These are phyloP conservation scores for Halictus rubicundus DNA, from an alignment of 1,140 invertebrate genomes.

Conservation along the genomic window DNA sequence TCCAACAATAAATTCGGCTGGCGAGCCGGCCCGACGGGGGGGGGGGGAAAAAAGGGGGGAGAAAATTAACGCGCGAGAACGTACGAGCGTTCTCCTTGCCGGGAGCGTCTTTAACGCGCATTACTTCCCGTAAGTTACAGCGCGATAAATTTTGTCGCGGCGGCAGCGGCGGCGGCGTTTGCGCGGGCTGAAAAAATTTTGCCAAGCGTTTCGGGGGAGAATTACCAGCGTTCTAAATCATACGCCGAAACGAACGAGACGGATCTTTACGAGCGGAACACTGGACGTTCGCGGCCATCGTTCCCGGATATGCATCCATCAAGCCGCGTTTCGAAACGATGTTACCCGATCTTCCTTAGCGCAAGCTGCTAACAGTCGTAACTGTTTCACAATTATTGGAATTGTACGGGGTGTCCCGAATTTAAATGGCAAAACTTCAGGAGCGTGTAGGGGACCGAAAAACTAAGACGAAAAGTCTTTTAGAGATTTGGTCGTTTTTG, in stretches of 20 bases:
- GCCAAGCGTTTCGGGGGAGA: slow-evolving; percentile 19
- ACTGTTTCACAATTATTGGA: no score
- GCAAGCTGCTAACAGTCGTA: no score
- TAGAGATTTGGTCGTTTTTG: no score
- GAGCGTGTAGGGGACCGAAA: no score
- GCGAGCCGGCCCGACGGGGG: neutral
- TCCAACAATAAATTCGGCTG: slow-evolving; percentile 41
- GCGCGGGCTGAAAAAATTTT: slow-evolving; percentile 23
- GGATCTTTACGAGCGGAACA: slow-evolving; percentile 19
- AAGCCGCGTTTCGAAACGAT: neutral
- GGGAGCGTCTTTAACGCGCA: slow-evolving; percentile 35
- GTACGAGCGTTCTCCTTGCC: slow-evolving; percentile 31
- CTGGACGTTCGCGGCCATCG: slow-evolving; percentile 27
- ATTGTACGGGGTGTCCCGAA: no score
- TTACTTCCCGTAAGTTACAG: slow-evolving; percentile 43
- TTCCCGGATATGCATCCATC: neutral
- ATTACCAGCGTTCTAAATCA: slow-evolving; percentile 42
- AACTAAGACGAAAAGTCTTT: no score
- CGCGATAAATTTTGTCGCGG: slow-evolving; percentile 29
- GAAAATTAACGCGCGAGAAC: slow-evolving; percentile 37
- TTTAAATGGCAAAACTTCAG: no score
- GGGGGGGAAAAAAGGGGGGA: neutral
- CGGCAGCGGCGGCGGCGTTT: no score
- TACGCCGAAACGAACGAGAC: neutral
- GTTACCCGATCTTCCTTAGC: no score